Evolutionary conservation across 2,797 vertebrate species (phyloP).

Genomic region (Chloroceryle inda): DNA sequence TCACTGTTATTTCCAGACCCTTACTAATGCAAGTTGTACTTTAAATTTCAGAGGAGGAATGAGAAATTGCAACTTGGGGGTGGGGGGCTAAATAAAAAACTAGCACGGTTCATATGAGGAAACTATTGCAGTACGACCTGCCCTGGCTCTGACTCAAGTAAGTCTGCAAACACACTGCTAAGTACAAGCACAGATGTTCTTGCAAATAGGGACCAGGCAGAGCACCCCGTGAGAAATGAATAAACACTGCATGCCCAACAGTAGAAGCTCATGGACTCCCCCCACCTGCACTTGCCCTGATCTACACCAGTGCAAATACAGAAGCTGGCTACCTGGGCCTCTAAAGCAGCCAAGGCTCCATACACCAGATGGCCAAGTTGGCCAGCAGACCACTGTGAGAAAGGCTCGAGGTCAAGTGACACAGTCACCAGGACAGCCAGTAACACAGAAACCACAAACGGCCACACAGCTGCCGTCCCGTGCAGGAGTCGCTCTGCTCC

Average conservation of each 20-base stretch:
- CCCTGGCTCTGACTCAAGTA: slow-evolving; percentile 12
- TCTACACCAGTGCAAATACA: background rate
- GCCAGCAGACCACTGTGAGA: background rate
- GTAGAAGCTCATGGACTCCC: background rate
- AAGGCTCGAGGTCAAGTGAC: background rate
- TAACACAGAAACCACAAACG: background rate
- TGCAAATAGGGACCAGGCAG: slow-evolving; percentile 21
- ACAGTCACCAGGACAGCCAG: background rate
- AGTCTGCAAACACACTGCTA: background rate
- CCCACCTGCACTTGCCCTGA: background rate
- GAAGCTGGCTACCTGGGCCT: background rate
- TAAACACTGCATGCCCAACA: background rate
- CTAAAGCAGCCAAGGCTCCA: background rate
- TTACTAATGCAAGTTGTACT: background rate
- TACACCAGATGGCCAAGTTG: background rate
- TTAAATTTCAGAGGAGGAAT: background rate
- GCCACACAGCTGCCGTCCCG: background rate
- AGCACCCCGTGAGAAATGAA: background rate
- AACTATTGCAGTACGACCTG: slow-evolving; percentile 1
- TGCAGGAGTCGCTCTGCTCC: background rate
- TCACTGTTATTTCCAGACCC: background rate
- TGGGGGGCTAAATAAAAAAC: background rate
- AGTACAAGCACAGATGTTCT: slow-evolving; percentile 29
- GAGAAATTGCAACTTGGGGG: background rate
- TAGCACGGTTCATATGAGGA: background rate